Percentiles rank a stretch among this genome's conserved stretches.
Evolutionary conservation across 2,888 invertebrate species (phyloP).

Genomic region (Eupsilia transversa): DNA sequence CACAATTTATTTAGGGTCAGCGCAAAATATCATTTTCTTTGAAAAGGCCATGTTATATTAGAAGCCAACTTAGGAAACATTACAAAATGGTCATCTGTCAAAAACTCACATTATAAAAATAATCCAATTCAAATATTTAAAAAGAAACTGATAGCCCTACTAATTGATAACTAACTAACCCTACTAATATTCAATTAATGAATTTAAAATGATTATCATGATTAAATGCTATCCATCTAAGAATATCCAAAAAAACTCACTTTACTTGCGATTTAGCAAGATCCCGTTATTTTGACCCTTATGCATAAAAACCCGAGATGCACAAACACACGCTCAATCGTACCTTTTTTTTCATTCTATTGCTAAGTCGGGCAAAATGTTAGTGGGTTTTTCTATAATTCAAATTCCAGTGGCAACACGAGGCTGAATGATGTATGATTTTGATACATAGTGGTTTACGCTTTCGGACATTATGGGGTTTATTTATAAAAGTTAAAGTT

Average conservation of each 20-base stretch:
- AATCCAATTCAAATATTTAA: too few species aligned
- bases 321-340: slow-evolving; percentile 8
- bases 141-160: too few species aligned
- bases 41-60: too few species aligned
- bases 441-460: background rate
- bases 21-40: background rate
- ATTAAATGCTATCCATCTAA: too few species aligned
- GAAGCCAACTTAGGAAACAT: too few species aligned
- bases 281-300: slow-evolving; percentile 37
- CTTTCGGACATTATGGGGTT: background rate
- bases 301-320: slow-evolving; percentile 1
- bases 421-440: background rate
- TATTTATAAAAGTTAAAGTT: background rate
- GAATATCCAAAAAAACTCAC: background rate
- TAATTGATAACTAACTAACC: too few species aligned
- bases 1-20: background rate
- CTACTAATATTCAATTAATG: too few species aligned
- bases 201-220: too few species aligned
- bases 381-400: slow-evolving; percentile 38
- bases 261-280: background rate
- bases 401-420: background rate
- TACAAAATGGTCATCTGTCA: too few species aligned
- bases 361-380: background rate
- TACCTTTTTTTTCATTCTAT: slow-evolving; percentile 20
- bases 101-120: too few species aligned